Base-by-base conservation (phyloP, 2,888 invertebrate genomes). In the Pemphredon lugubris region DNA sequence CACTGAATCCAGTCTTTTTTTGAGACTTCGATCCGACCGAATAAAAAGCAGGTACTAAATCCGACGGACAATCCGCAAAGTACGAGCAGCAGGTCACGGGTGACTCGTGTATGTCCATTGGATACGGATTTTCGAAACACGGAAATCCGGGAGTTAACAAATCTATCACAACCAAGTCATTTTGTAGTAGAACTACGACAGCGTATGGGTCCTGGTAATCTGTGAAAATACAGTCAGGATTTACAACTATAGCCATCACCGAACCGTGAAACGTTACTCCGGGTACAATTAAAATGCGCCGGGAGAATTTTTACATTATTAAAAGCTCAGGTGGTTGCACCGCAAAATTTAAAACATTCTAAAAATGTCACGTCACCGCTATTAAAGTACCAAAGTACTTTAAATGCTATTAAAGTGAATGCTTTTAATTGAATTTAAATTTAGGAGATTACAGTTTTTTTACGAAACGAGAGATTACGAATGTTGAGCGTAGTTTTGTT, bases 81-180 rank as follows among this genome's bases (percentile, higher is more conserved):
- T 99, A 99, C 68, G 95, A 94, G 91, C 98, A 97, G 91, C 96
- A 97, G 63, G 99, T 99, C 87, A 99, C 98, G 18, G 98, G 96
- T 55, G 98, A 98, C 92, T 99, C 99, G 92, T 99, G 99, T 83
- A 99, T 93, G 91, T 99, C 99, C 98, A 99, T 98, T 73, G 99
- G 97, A 92, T 99, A 99, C 44, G 99, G 99, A 92, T 98, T 98
- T 91, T 99, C 98, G 92, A 98, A 97, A 91, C 98, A 98, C 20
- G 99, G 99, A 92, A 98, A 99, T 89, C 98, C 98, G 67, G 96
- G 94, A 51, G 97, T 95, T 89, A 95, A 95, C 88, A 99, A 93
- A 92, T 99, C 99, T 90, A 99, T 97, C 87, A 99, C 96, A 89
- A 99, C 98, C 90, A 99, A 93, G 92, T 99, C 99, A 92, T 97